phyloP scores from a whole-genome alignment of 2,113 vertebrate genomes.

The Neodontobutis hainanensis region DNA sequence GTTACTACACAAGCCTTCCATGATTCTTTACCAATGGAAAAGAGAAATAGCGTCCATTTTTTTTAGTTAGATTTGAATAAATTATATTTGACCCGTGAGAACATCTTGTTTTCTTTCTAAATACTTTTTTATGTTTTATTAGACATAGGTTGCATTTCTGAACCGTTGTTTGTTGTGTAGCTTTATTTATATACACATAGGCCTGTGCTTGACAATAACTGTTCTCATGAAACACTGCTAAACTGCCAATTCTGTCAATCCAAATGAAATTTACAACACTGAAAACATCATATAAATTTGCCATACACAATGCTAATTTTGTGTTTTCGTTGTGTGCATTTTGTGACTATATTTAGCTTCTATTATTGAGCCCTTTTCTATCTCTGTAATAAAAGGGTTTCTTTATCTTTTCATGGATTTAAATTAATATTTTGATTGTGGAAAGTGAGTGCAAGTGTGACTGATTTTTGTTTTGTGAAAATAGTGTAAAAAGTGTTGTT shows the following conservation, averaged over 20 bases:
- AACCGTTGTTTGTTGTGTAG: slow-evolving; percentile 36
- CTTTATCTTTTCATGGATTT: too few relatives aligned
- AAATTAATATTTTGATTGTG: too few relatives aligned
- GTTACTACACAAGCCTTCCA: background rate
- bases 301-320: too few relatives aligned
- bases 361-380: too few relatives aligned
- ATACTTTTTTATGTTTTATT: slow-evolving; percentile 29
- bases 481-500: too few relatives aligned
- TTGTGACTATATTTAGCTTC: too few relatives aligned
- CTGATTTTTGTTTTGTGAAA: too few relatives aligned
- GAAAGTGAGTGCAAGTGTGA: too few relatives aligned
- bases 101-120: background rate
- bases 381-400: too few relatives aligned
- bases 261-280: background rate
- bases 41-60: background rate
- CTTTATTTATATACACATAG: slow-evolving; percentile 57
- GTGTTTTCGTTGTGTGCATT: too few relatives aligned
- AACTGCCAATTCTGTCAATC: background rate
- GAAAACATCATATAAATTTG: too few relatives aligned
- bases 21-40: background rate
- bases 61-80: too few relatives aligned
- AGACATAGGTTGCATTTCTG: slow-evolving; percentile 28
- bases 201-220: slow-evolving; percentile 28
- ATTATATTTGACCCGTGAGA: background rate
- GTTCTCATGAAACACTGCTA: background rate